Base-by-base conservation (phyloP, 2,113 vertebrate genomes). In the Callaeas wilsoni region DNA sequence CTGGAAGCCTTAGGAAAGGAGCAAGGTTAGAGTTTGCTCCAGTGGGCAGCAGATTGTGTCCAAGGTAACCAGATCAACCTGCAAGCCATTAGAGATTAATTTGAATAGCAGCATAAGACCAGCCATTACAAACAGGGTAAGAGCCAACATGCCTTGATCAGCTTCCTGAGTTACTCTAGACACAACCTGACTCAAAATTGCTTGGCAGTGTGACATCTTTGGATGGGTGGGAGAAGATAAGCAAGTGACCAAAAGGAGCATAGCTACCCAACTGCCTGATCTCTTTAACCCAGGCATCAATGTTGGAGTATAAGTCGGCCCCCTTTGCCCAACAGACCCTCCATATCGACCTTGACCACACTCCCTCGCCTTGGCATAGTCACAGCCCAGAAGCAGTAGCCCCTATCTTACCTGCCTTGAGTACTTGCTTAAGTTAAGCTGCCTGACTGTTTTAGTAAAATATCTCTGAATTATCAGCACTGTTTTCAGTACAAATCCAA, bases 181-280 rank as follows among this genome's bases (percentile, higher is more conserved):
- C 11, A 27, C 7, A 46, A 13, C 13, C 29, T 16, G 29, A 49
- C n/a, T 18, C 64, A 27, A 57, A 81, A 68, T 22, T 47, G 9
- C 52, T 57, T 42, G 29, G 17, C 42, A 47, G 21, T 0, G 0
- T 67, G 27, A 13, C 8, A 17, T 0, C 1, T 8, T 68, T 39
- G 42, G 22, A 57, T 33, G 22, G n/a, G 5, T 57, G 11, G 29
- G 64, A 68, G 29, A 57, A 68, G 14, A 26, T 13, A 33, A 39
- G 23, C 52, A 49, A 68, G 64, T 42, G 18, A 14, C 42, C 29
- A 57, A 33, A 41, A 81, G 14, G 14, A 57, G 14, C n/a, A 32
- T 6, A 47, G 42, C 23, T 49, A 22, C 29, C 11, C 22, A 33
- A 14, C 18, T 49, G 17, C 23, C n/a, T 14, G 8, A n/a, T 13